phyloP scores from a whole-genome alignment of 2,797 vertebrate species.

The Tolypeutes matacus region DNA sequence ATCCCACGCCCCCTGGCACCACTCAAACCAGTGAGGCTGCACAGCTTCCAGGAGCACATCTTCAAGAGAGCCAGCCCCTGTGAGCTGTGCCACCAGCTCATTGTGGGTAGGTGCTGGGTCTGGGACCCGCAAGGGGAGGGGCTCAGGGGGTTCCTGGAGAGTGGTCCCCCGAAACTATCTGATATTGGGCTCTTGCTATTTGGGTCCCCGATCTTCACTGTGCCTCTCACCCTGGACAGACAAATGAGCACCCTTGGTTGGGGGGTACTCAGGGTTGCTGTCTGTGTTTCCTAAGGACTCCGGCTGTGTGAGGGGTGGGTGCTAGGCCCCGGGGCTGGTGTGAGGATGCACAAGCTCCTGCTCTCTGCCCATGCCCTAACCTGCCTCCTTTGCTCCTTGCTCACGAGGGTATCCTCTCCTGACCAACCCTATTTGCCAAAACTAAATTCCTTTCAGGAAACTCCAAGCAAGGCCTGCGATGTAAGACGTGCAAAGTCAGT shows the following conservation, averaged over 20 bases:
- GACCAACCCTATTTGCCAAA: not conserved
- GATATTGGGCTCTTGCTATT: not conserved
- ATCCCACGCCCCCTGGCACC: constrained; percentile 85
- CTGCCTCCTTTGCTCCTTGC: not conserved
- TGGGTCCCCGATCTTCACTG: too few relatives aligned
- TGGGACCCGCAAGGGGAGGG: not conserved
- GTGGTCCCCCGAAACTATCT: not conserved
- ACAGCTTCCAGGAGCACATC: constrained; percentile 94
- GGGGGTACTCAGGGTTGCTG: too few relatives aligned
- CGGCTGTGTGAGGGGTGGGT: not conserved
- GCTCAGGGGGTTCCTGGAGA: not conserved
- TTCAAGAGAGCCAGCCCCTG: constrained; percentile 95
- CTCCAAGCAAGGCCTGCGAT: constrained; percentile 95
- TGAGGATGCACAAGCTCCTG: not conserved
- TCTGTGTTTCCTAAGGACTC: not conserved
- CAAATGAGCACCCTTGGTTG: not conserved
- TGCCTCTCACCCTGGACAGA: not conserved
- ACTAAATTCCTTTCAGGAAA: constrained; percentile 88
- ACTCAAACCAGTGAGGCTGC: constrained; percentile 89
- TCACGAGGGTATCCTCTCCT: not conserved
- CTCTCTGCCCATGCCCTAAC: rapidly evolving
- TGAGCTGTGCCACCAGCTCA: constrained; percentile 95
- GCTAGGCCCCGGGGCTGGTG: not conserved
- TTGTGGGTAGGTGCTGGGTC: constrained; percentile 91
- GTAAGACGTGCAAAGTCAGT: constrained; percentile 94